These are phyloP conservation scores for Olivierus martensii DNA, from an alignment of 1,140 invertebrate species.

Conservation along the genomic window DNA sequence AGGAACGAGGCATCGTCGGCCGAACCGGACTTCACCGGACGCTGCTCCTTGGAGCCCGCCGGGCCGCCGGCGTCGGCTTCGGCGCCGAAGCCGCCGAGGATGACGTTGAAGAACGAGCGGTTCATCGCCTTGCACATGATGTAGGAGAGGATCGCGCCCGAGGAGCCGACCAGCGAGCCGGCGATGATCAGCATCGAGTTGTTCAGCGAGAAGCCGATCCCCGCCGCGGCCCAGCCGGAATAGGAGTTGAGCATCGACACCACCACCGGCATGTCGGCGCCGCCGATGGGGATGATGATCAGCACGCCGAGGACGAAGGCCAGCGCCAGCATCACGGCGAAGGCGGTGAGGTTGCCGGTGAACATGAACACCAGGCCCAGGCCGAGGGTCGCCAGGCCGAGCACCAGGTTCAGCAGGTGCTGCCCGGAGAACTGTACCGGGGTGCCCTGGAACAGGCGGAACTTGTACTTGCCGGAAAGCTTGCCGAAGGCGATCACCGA, in stretches of 20 bases:
- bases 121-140: slow-evolving; percentile 97
- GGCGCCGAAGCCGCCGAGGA: slow-evolving; percentile 73
- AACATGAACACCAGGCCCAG: slow-evolving; percentile 44
- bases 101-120: slow-evolving; percentile 72
- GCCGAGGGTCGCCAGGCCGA: slow-evolving; percentile 65
- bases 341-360: slow-evolving; percentile 45
- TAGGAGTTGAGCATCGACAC: slow-evolving; percentile 80
- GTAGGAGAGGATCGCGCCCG: slow-evolving; percentile 81
- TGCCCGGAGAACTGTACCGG: too few relatives aligned
- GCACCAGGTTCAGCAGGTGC: too few relatives aligned
- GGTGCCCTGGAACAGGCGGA: slow-evolving; percentile 60
- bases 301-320: slow-evolving; percentile 55
- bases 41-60: slow-evolving; percentile 61
- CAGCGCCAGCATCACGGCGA: slow-evolving; percentile 52
- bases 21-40: slow-evolving; percentile 65
- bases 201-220: slow-evolving; percentile 86
- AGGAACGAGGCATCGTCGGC: slow-evolving; percentile 58
- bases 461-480: slow-evolving; percentile 60
- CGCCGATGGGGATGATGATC: slow-evolving; percentile 79
- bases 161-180: slow-evolving; percentile 76
- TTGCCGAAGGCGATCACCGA: slow-evolving; percentile 83
- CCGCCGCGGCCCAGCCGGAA: slow-evolving; percentile 69
- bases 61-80: slow-evolving; percentile 50
- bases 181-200: slow-evolving; percentile 86
- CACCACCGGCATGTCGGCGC: slow-evolving; percentile 85